Conservation (phyloP, 2,888 invertebrate genomes). For the Pyrgus malvae region DNA sequence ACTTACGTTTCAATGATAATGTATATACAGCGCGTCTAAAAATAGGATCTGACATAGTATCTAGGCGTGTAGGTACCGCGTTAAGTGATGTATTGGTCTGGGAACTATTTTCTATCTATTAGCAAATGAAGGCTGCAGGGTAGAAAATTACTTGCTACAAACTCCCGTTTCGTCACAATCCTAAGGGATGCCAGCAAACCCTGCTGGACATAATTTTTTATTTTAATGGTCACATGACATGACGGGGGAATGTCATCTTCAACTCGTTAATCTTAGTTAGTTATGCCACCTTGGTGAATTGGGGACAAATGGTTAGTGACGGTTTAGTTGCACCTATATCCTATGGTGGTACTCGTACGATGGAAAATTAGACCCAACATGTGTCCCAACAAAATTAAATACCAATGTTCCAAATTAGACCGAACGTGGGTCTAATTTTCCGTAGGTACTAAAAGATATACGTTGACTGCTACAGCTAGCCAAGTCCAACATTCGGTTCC, state of each 20-base stretch:
- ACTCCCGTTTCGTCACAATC: conserved; percentile 4
- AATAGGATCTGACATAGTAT: neutral
- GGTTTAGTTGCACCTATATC: no score
- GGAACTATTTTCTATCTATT: neutral
- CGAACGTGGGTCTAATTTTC: no score
- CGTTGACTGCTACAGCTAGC: neutral
- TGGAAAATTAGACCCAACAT: no score
- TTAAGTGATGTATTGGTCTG: neutral
- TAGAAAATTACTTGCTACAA: conserved; percentile 1
- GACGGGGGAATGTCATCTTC: conserved; percentile 12
- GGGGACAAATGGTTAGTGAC: neutral
- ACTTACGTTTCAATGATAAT: no score
- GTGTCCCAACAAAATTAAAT: no score
- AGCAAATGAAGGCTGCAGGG: neutral
- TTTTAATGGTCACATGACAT: neutral
- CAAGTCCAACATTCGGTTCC: conserved; percentile 29
- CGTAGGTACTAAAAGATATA: neutral
- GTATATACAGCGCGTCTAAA: no score
- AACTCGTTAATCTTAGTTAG: conserved; percentile 18
- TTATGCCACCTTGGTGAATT: conserved; percentile 2
- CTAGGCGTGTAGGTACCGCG: neutral
- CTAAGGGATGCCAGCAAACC: neutral
- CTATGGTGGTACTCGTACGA: no score
- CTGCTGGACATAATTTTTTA: neutral
- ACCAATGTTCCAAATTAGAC: no score